Base-by-base conservation (phyloP, 1,140 invertebrate genomes). In the Orchestia grillus region DNA sequence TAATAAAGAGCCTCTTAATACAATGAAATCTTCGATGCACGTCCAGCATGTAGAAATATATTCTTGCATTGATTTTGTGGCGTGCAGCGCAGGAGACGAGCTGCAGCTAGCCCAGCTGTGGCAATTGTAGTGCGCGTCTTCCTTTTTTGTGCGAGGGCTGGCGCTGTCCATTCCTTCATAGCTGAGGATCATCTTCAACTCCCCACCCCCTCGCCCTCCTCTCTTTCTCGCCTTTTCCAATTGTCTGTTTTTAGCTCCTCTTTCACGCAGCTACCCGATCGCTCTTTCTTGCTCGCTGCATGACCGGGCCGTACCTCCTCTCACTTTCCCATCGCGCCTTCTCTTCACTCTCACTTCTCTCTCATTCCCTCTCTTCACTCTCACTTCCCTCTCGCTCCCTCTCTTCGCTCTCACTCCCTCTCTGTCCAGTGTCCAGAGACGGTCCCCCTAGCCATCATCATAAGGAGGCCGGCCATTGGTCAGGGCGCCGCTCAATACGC, bases 391-490 rank as follows among this genome's bases (percentile, higher is more conserved):
- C 43, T 44, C 28, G 15, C 11, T 90, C 88, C 88, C 88, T 90
- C 88, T 90, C 88, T 90, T 90, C 88, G 88, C 88, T 90, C 92
- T 47, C 92, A 44, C 92, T 47, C 92, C 92, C 92, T 94, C 92
- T 45, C 92, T 45, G 92, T 94, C 92, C 92, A 94, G 92, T 94
- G 92, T 94, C 92, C 92, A 94, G 92, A 15, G 44, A 94, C 8
- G 44, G 43, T 94, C 92, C 92, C 44, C 92, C 92, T 47, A 94
- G 92, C 44, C 92, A 94, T 94, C 92, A 94, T 94, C 92, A 94
- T 47, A 94, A 94, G 92, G 44, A 44, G 92, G 92, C 92, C 92
- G 43, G 92, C 92, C 92, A 94, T 94, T 94, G 92, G 92, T 94
- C 92, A 44, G 44, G 43, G 43, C 43, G 43, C 92, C 92, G 92